Evolutionary conservation across 2,797 vertebrate species (phyloP).

Genomic region (Halcyon badia): DNA sequence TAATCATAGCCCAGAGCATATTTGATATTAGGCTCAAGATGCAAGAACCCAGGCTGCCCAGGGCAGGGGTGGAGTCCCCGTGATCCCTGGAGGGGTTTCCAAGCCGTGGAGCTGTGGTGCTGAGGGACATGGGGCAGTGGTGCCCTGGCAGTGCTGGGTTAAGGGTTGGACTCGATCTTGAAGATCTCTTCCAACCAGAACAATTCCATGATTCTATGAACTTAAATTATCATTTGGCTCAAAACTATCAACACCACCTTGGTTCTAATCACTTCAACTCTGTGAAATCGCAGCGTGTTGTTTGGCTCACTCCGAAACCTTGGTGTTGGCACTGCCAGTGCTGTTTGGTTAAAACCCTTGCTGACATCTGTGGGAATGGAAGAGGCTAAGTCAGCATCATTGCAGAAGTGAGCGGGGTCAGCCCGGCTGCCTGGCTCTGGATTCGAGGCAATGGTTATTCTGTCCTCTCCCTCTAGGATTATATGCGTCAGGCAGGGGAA

Average conservation of each 20-base stretch:
- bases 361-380: not conserved
- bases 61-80: no score
- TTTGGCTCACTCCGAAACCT: not conserved
- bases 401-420: not conserved
- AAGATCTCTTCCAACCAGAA: not conserved
- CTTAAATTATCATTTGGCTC: not conserved
- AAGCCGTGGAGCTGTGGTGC: not conserved
- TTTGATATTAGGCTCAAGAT: not conserved
- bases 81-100: not conserved
- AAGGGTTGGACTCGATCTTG: not conserved
- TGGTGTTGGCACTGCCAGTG: not conserved
- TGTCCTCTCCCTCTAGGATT: slow-evolving; percentile 86
- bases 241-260: not conserved
- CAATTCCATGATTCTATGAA: not conserved
- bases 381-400: not conserved
- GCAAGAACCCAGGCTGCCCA: not conserved
- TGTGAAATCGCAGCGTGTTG: not conserved
- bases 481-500: slow-evolving; percentile 99
- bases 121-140: not conserved
- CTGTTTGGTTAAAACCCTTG: not conserved
- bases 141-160: not conserved
- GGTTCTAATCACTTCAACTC: not conserved
- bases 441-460: slow-evolving; percentile 59
- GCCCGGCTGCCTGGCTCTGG: slow-evolving; percentile 17
- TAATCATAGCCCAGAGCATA: not conserved